Evolutionary conservation across 1,140 invertebrate species (phyloP).

Genomic region (Cepaea nemoralis): DNA sequence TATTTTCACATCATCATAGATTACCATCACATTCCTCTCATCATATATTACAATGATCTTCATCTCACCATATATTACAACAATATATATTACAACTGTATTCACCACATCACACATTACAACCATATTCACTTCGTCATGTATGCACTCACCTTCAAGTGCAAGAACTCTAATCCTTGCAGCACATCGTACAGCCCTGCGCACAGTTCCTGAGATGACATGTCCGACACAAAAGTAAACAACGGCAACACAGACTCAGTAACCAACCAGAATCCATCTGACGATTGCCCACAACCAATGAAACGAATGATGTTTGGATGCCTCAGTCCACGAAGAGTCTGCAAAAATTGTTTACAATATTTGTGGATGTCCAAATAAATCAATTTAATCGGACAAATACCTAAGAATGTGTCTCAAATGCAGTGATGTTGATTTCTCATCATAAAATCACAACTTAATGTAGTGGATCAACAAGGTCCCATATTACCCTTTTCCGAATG

Average conservation of each 20-base stretch:
- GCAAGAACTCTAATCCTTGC: conserved; percentile 62
- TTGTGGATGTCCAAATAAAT: neutral
- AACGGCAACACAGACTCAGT: conserved; percentile 64
- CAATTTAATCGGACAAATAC: neutral
- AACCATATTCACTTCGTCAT: too few relatives aligned
- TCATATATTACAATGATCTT: too few relatives aligned
- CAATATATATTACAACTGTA: too few relatives aligned
- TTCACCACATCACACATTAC: too few relatives aligned
- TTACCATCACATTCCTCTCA: too few relatives aligned
- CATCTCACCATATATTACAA: too few relatives aligned
- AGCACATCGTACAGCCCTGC: conserved; percentile 60
- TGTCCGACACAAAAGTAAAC: conserved; percentile 41
- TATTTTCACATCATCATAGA: too few relatives aligned
- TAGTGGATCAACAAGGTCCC: too few relatives aligned
- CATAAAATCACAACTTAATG: neutral
- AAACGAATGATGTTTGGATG: conserved; percentile 62
- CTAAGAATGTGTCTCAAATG: too few relatives aligned
- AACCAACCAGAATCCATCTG: conserved; percentile 52
- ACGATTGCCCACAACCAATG: conserved; percentile 47
- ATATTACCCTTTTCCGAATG: too few relatives aligned
- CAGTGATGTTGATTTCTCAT: neutral
- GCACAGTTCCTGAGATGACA: conserved; percentile 57
- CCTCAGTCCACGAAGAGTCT: conserved; percentile 58
- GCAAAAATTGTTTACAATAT: neutral
- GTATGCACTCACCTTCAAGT: conserved; percentile 56